Evolutionary conservation across 1,140 invertebrate genomes (phyloP), one percentile per base, ranked within the genome.

Genomic region (Cydia amplana): DNA sequence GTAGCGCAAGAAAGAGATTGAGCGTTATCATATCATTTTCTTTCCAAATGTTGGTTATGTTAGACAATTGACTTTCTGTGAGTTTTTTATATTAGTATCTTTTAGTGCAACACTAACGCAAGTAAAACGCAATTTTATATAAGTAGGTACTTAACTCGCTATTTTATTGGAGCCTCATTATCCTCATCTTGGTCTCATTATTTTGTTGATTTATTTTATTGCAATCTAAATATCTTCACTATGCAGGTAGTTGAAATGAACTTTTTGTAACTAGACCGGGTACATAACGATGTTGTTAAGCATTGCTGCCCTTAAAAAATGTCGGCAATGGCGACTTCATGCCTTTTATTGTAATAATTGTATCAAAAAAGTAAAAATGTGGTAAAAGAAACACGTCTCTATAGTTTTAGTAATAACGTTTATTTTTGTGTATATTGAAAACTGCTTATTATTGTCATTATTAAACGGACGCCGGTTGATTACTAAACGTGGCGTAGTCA

Each of bases 271-370:
- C 55, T 23, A 60, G 55, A 6, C 55, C 55, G 20, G 55, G 18
- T 60, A 60, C 55, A 60, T 60, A 60, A 60, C 55, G 55, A 60
- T 23, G 55, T 60, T 23, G 55, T 60, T 60, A 60, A 60, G 18
- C 55, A 3, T 60, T 60, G 55, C 55, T 51, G 55, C n/a, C 20
- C 55, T 60, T 60, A 60, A 60, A 60, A 60, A 12, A 60, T 60
- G 55, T 60, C 55, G n/a, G 55, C 55, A 60, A 60, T 43, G 40
- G 43, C 72, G 36, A 73, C 72, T 73, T 43, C 46, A 73, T 43
- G 20, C 72, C 72, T 49, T 73, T 73, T 73, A 23, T 73, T 73
- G 32, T 73, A 73, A 46, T 73, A 73, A 43, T 73, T 73, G 72
- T 73, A 73, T 73, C 72, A 73, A 73, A 73, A 73, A 73, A 73